Evolutionary conservation across 2,113 vertebrate species (phyloP).

Genomic region (Psilopogon haemacephalus): DNA sequence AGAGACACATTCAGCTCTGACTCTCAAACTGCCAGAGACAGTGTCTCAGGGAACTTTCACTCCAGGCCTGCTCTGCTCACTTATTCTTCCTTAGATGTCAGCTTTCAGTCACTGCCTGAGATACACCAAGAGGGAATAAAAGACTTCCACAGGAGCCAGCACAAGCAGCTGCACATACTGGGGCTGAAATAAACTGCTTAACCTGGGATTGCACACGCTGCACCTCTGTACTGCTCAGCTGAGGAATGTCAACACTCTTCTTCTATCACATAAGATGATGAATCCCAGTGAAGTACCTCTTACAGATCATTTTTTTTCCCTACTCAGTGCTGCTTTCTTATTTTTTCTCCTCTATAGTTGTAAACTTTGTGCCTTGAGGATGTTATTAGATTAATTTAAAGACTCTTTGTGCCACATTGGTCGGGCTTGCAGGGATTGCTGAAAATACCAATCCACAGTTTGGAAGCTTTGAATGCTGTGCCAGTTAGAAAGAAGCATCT

Average conservation of each 20-base stretch:
- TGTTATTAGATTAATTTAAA: neutral
- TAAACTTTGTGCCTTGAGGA: neutral
- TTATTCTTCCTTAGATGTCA: neutral
- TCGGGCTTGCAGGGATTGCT: accelerated
- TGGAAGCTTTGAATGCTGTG: neutral
- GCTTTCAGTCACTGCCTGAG: neutral
- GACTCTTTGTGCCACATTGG: neutral
- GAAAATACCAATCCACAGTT: neutral
- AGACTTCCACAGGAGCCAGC: neutral
- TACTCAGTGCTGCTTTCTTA: neutral
- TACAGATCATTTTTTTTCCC: neutral
- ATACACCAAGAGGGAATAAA: neutral
- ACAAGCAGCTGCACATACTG: neutral
- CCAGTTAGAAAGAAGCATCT: accelerated
- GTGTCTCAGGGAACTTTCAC: neutral
- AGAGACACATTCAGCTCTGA: neutral
- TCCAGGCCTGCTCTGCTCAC: neutral
- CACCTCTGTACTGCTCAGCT: too few species aligned
- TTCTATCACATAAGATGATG: neutral
- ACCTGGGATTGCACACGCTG: too few species aligned
- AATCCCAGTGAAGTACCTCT: neutral
- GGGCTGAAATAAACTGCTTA: neutral
- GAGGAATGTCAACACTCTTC: neutral
- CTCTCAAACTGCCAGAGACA: neutral
- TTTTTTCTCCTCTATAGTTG: neutral